phyloP scores from a whole-genome alignment of 1,140 invertebrate species.

The Penaeus vannamei region DNA sequence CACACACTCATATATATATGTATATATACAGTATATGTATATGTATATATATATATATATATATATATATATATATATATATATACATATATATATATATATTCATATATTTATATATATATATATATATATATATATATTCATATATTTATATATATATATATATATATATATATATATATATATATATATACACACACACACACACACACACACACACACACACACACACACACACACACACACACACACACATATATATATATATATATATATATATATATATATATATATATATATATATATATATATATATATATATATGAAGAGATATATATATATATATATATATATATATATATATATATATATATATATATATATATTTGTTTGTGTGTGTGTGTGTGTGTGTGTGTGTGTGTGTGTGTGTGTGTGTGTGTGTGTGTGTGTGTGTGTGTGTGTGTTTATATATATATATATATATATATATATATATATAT shows the following conservation, averaged over 20 bases:
- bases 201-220: no score
- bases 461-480: no score
- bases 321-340: no score
- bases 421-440: conserved; percentile 11
- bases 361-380: conserved; percentile 16
- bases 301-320: no score
- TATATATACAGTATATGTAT: no score
- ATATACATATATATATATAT: conserved; percentile 6
- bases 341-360: conserved; percentile 16
- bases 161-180: conserved; percentile 16
- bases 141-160: not conserved
- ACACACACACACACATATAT: no score
- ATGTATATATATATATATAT: not conserved
- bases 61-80: not conserved
- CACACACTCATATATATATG: no score
- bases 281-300: conserved; percentile 16
- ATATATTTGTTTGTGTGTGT: no score
- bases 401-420: conserved; percentile 11
- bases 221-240: no score
- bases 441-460: conserved; percentile 4
- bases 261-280: conserved; percentile 16
- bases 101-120: not conserved
- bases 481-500: no score
- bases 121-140: conserved; percentile 16
- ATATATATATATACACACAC: no score